Percentiles rank a stretch among this genome's conserved stretches.
These are phyloP conservation scores for Brachionus plicatilis DNA, from an alignment of 1,140 invertebrate genomes.

Conservation along the genomic window DNA sequence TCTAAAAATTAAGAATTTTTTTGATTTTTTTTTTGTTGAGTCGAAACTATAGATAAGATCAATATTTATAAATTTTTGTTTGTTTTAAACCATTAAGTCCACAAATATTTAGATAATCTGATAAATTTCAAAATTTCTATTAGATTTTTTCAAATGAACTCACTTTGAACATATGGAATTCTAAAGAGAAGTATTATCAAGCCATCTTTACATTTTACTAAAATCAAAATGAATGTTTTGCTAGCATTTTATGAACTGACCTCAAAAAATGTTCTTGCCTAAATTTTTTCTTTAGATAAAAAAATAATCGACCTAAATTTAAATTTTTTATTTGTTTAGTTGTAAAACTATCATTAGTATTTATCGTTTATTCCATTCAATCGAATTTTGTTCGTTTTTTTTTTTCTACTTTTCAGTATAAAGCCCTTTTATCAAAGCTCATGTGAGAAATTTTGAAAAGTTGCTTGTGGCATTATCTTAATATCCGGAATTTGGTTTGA, in stretches of 20 bases:
- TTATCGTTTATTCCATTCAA: not conserved
- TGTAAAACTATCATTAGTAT: not conserved
- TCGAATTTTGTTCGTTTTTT: not conserved
- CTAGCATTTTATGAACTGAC: not conserved
- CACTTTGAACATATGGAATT: too few relatives aligned
- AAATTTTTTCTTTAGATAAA: not conserved
- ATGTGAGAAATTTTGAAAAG: not conserved
- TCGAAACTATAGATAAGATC: too few relatives aligned
- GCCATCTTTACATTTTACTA: not conserved
- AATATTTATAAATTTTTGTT: too few relatives aligned
- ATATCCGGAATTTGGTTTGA: not conserved
- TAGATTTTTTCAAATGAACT: too few relatives aligned
- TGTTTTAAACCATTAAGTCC: too few relatives aligned
- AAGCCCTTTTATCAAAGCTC: not conserved
- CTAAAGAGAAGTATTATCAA: too few relatives aligned
- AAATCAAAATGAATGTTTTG: not conserved
- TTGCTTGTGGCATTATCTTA: not conserved
- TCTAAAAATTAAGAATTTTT: too few relatives aligned
- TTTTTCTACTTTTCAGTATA: not conserved
- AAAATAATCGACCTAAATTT: constrained; percentile 1
- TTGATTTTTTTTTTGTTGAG: too few relatives aligned
- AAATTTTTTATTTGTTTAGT: not conserved
- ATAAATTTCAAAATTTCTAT: too few relatives aligned
- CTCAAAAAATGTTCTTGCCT: not conserved
- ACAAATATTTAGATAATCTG: too few relatives aligned